Conservation (phyloP, 2,888 invertebrate genomes). For the Auanema sp. region DNA sequence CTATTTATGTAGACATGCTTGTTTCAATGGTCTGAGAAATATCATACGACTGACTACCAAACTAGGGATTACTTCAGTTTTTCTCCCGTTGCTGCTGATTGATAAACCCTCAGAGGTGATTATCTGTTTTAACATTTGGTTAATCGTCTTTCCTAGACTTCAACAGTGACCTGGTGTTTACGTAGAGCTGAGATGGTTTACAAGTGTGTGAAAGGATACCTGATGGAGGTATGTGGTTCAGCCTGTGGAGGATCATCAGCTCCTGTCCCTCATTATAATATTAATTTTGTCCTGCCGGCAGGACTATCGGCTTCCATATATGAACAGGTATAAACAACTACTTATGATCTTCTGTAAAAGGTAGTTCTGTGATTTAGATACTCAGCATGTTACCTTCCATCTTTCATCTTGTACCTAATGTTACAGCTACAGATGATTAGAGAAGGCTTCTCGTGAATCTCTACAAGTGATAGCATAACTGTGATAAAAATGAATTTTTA, state of each 20-base stretch:
- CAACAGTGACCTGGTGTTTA: constrained; percentile 94
- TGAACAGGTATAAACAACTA: constrained; percentile 9
- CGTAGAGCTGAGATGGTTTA: constrained; percentile 93
- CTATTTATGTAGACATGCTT: constrained; percentile 75
- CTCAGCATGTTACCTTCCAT: constrained; percentile 87
- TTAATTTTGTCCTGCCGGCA: constrained; percentile 83
- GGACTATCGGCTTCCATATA: constrained; percentile 73
- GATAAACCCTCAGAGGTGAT: constrained; percentile 92
- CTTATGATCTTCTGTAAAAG: background rate
- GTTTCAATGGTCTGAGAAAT: constrained; percentile 89
- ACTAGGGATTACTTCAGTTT: constrained; percentile 87
- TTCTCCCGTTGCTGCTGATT: constrained; percentile 86
- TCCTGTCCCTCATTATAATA: constrained; percentile 73
- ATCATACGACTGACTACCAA: constrained; percentile 91
- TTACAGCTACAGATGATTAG: constrained; percentile 21
- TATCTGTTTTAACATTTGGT: background rate
- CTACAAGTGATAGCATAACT: background rate
- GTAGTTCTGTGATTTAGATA: constrained; percentile 77
- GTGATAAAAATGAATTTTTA: background rate
- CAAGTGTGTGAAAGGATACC: constrained; percentile 98
- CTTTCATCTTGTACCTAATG: constrained; percentile 69
- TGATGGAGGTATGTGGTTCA: constrained; percentile 77
- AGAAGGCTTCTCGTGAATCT: background rate
- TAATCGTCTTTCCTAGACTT: constrained; percentile 63
- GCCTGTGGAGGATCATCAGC: constrained; percentile 17